phyloP scores from a whole-genome alignment of 92 coral and sea anemone genomes.

The Palythoa caribaeorum region DNA sequence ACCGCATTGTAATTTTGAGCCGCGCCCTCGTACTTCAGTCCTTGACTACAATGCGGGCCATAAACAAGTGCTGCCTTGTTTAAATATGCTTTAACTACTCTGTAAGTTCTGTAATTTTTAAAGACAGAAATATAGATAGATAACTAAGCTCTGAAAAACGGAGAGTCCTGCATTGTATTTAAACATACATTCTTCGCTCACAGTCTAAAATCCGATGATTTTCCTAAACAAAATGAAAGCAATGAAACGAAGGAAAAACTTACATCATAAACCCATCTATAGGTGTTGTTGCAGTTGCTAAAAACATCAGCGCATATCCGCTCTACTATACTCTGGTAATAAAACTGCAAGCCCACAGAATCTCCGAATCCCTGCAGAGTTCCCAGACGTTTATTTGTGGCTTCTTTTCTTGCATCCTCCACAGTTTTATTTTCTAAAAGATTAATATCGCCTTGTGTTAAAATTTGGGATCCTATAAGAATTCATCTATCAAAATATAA shows the following conservation, averaged over 20 bases:
- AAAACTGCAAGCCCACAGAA: conserved; percentile 60
- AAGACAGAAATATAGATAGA: too few species aligned
- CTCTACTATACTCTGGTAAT: neutral
- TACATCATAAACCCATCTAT: conserved; percentile 78
- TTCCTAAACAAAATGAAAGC: neutral
- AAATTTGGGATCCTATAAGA: too few species aligned
- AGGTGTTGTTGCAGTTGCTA: conserved; percentile 49
- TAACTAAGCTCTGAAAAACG: too few species aligned
- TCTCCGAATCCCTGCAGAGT: conserved; percentile 61
- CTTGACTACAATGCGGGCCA: too few species aligned
- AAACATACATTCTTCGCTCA: too few species aligned
- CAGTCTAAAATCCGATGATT: too few species aligned
- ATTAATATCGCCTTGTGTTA: neutral
- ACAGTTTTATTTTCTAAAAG: conserved; percentile 11
- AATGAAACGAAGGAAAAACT: neutral
- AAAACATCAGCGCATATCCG: conserved; percentile 62
- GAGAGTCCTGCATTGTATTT: too few species aligned
- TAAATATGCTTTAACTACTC: too few species aligned
- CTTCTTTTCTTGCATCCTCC: neutral
- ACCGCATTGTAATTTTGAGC: neutral
- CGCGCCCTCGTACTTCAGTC: too few species aligned
- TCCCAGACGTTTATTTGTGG: conserved; percentile 23
- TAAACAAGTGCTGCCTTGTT: too few species aligned
- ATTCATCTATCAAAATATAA: too few species aligned
- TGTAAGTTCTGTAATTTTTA: too few species aligned